Evolutionary conservation across 2,113 vertebrate species (phyloP), one percentile per base, ranked within the genome.

Genomic region (Monopterus albus): DNA sequence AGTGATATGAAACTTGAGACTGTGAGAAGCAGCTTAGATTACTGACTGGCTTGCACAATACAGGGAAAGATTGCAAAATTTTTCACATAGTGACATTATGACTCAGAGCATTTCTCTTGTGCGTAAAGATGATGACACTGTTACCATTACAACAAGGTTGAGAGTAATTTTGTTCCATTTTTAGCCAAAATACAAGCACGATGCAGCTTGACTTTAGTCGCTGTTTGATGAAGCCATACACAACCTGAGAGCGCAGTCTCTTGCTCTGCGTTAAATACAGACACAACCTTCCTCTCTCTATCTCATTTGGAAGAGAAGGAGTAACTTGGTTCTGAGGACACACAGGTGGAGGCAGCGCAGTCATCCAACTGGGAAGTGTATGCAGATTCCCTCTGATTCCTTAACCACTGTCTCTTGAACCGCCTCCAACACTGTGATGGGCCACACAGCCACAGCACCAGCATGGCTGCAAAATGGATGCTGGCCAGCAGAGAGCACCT

Each of bases 401-500:
- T 76, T 65, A 56, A 79, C 47, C 75, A 38, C 31, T 82, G 83
- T 87, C 85, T 71, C 75, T 69, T 83, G 75, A 87, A 81, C 81
- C 4, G 25, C 60, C 12, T 25, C 75, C 59, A 71, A 61, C 84
- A 75, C 60, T 47, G 50, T 47, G 73, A 72, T 82, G 52, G 82
- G 88, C 86, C 84, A 33, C 63, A 69, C 73, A 53, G 71, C 74
- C 51, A 20, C 47, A 58, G 69, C 69, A 57, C 23, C 60, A 26
- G 75, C 42, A 26, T 47, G 63, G 56, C 55, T 73, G 71, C 69
- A 65, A 78, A 78, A 78, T 79, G 75, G 80, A 79, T 70, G 84
- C 71, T 81, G 18, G 79, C 81, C 80, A 82, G 73, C 67, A 45
- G 85, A 67, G 78, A 88, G 80, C 90, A 92, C 91, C 92, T 93